Evolutionary conservation across 2,797 vertebrate genomes (phyloP).

Genomic region (Falco biarmicus): DNA sequence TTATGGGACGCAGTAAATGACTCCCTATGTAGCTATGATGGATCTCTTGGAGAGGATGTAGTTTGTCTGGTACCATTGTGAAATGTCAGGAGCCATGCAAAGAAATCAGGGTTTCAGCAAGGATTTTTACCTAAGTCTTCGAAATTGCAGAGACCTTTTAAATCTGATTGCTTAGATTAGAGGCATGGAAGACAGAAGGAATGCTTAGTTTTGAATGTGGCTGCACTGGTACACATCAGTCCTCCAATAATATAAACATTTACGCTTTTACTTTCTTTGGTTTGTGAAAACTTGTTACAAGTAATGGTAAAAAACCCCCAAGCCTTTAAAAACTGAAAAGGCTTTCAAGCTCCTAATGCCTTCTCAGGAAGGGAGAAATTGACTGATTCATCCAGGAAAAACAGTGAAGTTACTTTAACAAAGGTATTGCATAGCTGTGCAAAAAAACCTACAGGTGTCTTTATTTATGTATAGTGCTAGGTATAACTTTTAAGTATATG

Average conservation of each 20-base stretch:
- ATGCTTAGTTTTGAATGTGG: neutral
- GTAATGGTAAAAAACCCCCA: rapidly evolving
- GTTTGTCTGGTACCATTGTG: neutral
- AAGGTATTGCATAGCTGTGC: neutral
- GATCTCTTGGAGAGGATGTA: neutral
- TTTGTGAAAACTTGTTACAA: neutral
- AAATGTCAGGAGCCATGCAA: neutral
- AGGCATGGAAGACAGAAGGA: neutral
- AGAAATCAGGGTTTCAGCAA: neutral
- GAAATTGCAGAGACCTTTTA: neutral
- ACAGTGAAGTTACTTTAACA: neutral
- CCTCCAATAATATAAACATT: neutral
- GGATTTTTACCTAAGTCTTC: neutral
- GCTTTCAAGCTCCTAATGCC: neutral
- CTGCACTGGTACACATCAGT: neutral
- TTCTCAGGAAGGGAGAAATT: neutral
- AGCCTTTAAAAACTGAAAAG: neutral
- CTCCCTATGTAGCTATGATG: neutral
- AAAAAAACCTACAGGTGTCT: neutral
- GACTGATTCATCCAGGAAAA: neutral
- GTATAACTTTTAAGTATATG: neutral
- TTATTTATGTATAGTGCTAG: neutral
- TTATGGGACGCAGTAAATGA: neutral
- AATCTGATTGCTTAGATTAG: neutral
- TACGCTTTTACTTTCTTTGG: neutral